Base-by-base conservation (phyloP, 2,888 invertebrate genomes). In the Synanthedon formicaeformis region DNA sequence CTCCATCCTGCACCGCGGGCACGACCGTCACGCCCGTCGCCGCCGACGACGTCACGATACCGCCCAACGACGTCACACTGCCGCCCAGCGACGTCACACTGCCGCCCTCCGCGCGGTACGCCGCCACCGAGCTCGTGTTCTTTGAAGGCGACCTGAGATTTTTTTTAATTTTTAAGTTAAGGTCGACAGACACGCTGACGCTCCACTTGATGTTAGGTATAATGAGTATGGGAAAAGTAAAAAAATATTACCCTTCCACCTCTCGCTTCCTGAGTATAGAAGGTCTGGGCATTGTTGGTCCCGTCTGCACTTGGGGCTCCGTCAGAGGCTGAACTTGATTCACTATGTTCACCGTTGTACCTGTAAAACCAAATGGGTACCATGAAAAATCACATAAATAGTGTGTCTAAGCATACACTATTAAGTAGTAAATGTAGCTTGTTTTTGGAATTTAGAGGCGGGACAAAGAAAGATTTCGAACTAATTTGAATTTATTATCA, bases 231-330 rank as follows among this genome's bases (percentile, higher is more conserved):
- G 34, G 34, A 34, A 34, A 34, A 34, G 34, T 34, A 10, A 34
- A 10, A 34, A 45, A 45, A 45, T 45, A 79, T 75, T 71, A 91
- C 91, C 91, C 91, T 55, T 96, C 96, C 51, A 92, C 90, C 62
- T 96, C 96, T 45, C 97, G 89, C 82, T 97, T 97, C 56, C 97
- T 89, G 55, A 97, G 82, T 81, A 97, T 94, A 67, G 95, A 94
- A 1, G 96, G 95, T 58, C 96, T 79, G 1, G 95, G 94, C 14
- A 93, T 90, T 6, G 91, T 89, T 53, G 90, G 89, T 0, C 72
- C 89, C 18, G 66, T 64, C 18, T 67, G 56, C 40, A 48, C 14
- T 16, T 12, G 13, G 12, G 49, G 8, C 50, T 34, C 40, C 34
- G 69, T 60, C 23, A 74, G 53, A 3, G 68, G 58, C 40, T 75